Evolutionary conservation across 1,140 invertebrate species (phyloP), one percentile per base, ranked within the genome.

Genomic region (Cardiocondyla obscurior): DNA sequence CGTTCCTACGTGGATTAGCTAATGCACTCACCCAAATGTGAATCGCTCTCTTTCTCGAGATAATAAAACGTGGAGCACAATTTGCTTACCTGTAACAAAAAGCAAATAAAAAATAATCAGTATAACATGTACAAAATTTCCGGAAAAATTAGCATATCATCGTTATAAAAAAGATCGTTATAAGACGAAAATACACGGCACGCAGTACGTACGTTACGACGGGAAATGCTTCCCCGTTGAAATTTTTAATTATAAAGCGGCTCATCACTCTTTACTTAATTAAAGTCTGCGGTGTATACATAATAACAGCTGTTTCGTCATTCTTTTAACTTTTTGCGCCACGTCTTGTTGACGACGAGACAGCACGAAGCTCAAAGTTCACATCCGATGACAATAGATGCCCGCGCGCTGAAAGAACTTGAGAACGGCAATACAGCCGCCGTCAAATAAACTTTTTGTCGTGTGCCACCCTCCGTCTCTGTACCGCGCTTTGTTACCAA

Each of bases 71-170:
- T n/a, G 12, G 46, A 33, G 14, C 7, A 39, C 16, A 39, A 79
- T 67, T 79, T 22, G n/a, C 85, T 83, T 87, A 87, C 85, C 85
- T 87, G 81, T 8, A 88, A 85, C 76, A 83, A 25, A 81, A 39
- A 39, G n/a, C 39, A 3, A 8, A 28, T 3, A 28, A 3, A 46
- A 49, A 25, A 36, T 16, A 7, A 7, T 83, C 65, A 86, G 12
- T 36, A 67, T 25, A 36, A 30, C 6, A 28, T 70, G 58, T 28
- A n/a, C 28, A 33, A 4, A 22, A 33, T 7, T 60, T 58, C 44
- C 44, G 5, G 0, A 2, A 5, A 49, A 49, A 64, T 36, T 49
- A 36, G 16, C 1, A 33, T 1, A 14, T 58, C n/a, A 22, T 33
- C 0, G 6, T 69, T 14, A 51, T 4, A 19, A 33, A 46, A 30